Evolutionary conservation across 2,113 vertebrate species (phyloP), one percentile per base, ranked within the genome.

Genomic region (Axis porcinus): DNA sequence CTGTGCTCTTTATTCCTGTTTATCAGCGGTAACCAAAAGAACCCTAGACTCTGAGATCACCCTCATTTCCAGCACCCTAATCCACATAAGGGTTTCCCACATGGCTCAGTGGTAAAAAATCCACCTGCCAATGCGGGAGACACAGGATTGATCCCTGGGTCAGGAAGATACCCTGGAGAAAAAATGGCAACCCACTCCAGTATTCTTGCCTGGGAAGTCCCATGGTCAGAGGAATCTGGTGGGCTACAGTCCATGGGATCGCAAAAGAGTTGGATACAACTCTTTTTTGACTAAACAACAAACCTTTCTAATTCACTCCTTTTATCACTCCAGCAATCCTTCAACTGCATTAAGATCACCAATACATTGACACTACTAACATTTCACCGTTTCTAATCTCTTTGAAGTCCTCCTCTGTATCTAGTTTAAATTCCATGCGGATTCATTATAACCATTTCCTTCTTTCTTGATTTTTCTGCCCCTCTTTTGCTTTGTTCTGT

Each of bases 251-350:
- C 12, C 70, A 76, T 43, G 70, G 36, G 36, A 23, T 43, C 0
- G 0, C 12, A 27, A 57, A 74, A 27, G 23, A 76, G 36, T 43
- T 25, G 7, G 70, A 74, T 76, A 43, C 36, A 76, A 76, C 40
- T 76, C 67, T 70, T 23, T 76, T 27, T 40, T 76, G 70, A 43
- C 21, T 76, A 14, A 27, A 76, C 11, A 76, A 76, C 70, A 76
- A 76, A 81, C 45, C 30, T 85, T 94, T 88, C 45, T 25, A 90
- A 70, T 47, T 94, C 33, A 88, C 19, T 74, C 21, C 19, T 33
- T 96, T 36, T 76, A 83, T 78, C 64, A 96, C 43, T 62, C 57
- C 28, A 92, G 28, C 13, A 97, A 91, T 62, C 36, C 45, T 95
- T 89, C 50, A 60, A 74, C 28, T 57, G 30, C 12, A 90, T 16